phyloP scores from a whole-genome alignment of 2,888 invertebrate genomes.

The Pemphredon lugubris region DNA sequence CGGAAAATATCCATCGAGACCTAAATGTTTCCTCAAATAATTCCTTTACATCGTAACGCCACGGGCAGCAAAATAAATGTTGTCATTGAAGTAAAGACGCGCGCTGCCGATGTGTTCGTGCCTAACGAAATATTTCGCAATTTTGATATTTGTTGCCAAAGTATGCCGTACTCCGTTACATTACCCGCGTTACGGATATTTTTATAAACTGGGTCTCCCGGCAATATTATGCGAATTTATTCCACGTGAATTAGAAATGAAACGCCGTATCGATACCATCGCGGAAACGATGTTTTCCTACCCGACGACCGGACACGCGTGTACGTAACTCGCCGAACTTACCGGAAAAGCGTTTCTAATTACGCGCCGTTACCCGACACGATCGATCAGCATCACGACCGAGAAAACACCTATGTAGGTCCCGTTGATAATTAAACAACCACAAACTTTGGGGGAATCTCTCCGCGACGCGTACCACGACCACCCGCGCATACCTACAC shows the following conservation, averaged over 20 bases:
- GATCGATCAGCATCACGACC: not conserved
- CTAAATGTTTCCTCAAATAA: slow-evolving; percentile 39
- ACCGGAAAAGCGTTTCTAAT: too few species aligned
- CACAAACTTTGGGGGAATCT: slow-evolving; percentile 23
- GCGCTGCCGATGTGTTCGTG: slow-evolving; percentile 16
- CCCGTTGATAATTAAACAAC: slow-evolving; percentile 9
- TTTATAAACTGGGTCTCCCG: too few species aligned
- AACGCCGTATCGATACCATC: too few species aligned
- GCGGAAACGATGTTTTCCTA: too few species aligned
- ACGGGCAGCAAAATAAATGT: slow-evolving; percentile 29
- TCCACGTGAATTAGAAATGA: too few species aligned
- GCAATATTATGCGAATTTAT: too few species aligned
- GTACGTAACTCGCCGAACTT: too few species aligned
- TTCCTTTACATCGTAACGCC: slow-evolving; percentile 1
- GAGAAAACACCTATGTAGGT: not conserved
- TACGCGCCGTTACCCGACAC: not conserved
- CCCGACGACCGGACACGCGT: too few species aligned
- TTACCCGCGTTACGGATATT: not conserved
- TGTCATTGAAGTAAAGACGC: slow-evolving; percentile 14
- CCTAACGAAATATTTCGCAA: slow-evolving; percentile 17
- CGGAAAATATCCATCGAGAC: slow-evolving; percentile 21
- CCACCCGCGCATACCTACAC: slow-evolving; percentile 20
- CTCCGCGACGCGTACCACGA: slow-evolving; percentile 12
- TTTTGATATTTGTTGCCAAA: slow-evolving; percentile 43
- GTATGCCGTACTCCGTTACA: not conserved